Percentiles rank a stretch among this genome's conserved stretches.
These are phyloP conservation scores for Fregetta grallaria DNA, from an alignment of 2,113 vertebrate species.

Conservation along the genomic window DNA sequence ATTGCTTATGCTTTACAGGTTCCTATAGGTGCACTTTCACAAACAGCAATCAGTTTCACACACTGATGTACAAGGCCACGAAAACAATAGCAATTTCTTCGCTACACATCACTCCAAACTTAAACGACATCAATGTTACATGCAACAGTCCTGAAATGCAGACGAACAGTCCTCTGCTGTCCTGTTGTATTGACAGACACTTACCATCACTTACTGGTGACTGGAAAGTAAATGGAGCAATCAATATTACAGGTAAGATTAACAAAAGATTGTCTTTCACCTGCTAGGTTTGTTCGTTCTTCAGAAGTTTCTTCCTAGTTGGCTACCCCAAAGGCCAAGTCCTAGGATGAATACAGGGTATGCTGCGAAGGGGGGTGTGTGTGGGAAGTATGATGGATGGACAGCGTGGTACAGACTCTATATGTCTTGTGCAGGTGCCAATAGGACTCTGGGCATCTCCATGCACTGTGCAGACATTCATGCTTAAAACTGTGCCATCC, in stretches of 20 bases:
- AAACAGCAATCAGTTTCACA: accelerated
- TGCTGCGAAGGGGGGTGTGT: background rate
- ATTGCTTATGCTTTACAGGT: constrained; percentile 55
- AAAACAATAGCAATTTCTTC: constrained; percentile 2
- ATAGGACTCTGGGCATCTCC: background rate
- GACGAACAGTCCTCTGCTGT: background rate
- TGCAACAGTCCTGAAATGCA: constrained; percentile 58
- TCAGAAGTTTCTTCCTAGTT: background rate
- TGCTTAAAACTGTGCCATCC: background rate
- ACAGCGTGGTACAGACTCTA: background rate
- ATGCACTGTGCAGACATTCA: too few relatives aligned
- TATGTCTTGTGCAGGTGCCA: background rate
- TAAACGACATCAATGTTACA: background rate
- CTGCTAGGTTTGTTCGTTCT: background rate
- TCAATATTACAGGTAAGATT: constrained; percentile 67
- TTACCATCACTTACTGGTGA: background rate
- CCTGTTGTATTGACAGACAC: constrained; percentile 63
- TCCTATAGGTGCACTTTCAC: constrained; percentile 62
- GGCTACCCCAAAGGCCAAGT: background rate
- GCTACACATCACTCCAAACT: background rate
- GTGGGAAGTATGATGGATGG: background rate
- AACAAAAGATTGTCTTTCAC: background rate
- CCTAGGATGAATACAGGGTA: background rate
- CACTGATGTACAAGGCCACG: background rate
- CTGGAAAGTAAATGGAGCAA: constrained; percentile 64